Conservation (phyloP, 2,797 vertebrate species). For the Pipistrellus kuhlii region DNA sequence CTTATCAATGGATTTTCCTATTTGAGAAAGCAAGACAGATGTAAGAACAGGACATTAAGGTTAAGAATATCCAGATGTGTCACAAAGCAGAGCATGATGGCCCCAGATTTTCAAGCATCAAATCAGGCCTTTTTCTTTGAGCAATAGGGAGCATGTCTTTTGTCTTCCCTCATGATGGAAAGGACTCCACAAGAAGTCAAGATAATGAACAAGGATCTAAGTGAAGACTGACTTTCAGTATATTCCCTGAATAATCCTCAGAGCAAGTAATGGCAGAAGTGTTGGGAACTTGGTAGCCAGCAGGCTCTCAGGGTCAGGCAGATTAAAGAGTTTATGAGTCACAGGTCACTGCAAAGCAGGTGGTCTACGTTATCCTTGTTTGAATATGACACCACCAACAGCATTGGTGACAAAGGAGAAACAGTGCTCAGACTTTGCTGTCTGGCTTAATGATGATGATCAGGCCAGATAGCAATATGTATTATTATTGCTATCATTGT, state of each 20-base stretch:
- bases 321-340: background rate
- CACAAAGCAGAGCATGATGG: background rate
- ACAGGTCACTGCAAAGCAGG: background rate
- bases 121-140: conserved; percentile 39
- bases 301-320: background rate
- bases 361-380: background rate
- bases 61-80: conserved; percentile 44
- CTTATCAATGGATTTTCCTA: conserved; percentile 26
- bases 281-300: background rate
- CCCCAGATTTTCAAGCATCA: background rate
- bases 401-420: background rate
- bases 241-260: background rate
- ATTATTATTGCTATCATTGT: background rate
- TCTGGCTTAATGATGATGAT: background rate
- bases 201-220: conserved; percentile 23
- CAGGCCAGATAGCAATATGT: background rate
- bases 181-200: background rate
- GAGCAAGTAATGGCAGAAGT: conserved; percentile 2
- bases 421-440: background rate
- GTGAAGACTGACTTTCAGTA: background rate
- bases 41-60: background rate
- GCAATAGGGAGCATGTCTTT: conserved; percentile 17
- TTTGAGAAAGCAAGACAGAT: conserved; percentile 44
- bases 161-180: background rate
- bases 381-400: background rate